Conservation (phyloP, 1,140 invertebrate species). For the Rhynchophorus ferrugineus region DNA sequence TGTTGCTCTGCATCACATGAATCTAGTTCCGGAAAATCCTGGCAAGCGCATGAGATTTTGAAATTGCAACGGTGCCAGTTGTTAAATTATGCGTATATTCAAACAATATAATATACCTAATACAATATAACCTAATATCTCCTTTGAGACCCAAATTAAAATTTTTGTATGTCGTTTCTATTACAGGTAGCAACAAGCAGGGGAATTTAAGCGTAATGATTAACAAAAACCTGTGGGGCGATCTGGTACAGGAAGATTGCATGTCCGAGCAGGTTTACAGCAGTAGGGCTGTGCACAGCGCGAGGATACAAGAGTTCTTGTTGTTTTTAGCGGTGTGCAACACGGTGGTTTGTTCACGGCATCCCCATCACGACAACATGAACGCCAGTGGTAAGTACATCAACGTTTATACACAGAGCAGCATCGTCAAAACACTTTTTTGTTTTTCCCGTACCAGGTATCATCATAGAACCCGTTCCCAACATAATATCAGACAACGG, state of each 20-base stretch:
- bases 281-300: slow-evolving; percentile 29
- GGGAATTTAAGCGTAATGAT: slow-evolving; percentile 43
- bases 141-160: too few relatives aligned
- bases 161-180: too few relatives aligned
- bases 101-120: background rate
- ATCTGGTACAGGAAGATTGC: slow-evolving; percentile 47
- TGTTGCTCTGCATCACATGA: slow-evolving; percentile 4
- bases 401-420: background rate
- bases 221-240: slow-evolving; percentile 61
- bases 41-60: too few relatives aligned
- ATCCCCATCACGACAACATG: slow-evolving; percentile 84
- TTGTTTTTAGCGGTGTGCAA: slow-evolving; percentile 90
- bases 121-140: too few relatives aligned
- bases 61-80: too few relatives aligned
- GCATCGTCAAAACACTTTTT: background rate
- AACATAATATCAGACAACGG: slow-evolving; percentile 12
- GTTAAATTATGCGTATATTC: too few relatives aligned
- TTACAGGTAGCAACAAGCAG: slow-evolving; percentile 16
- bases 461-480: slow-evolving; percentile 48
- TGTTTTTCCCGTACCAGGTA: slow-evolving; percentile 16
- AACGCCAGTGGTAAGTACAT: slow-evolving; percentile 60
- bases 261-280: slow-evolving; percentile 27
- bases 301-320: slow-evolving; percentile 81
- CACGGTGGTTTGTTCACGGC: slow-evolving; percentile 87
- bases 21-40: too few relatives aligned